These are phyloP conservation scores for Coryphaenoides rupestris DNA, from an alignment of 2,113 vertebrate genomes.

Conservation along the genomic window DNA sequence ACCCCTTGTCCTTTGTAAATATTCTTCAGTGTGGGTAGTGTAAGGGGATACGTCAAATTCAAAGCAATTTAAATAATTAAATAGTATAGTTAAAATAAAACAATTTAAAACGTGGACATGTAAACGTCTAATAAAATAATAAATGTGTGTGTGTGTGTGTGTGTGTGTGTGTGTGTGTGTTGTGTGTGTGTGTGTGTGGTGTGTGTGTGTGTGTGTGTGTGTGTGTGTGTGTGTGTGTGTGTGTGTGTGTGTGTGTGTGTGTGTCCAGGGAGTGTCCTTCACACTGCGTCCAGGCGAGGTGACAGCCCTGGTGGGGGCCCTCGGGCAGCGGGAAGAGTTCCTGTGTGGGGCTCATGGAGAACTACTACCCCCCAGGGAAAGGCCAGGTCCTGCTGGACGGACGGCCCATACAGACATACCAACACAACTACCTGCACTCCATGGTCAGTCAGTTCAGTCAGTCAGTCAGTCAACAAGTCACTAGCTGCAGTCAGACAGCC, in stretches of 20 bases:
- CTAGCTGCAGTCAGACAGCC: too few species aligned
- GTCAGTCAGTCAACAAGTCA: too few species aligned
- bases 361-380: conserved; percentile 86
- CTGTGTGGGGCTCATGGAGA: conserved; percentile 90
- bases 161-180: not conserved
- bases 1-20: too few species aligned
- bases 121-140: too few species aligned
- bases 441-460: conserved; percentile 68
- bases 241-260: not conserved
- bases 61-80: too few species aligned
- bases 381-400: conserved; percentile 91
- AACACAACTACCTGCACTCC: conserved; percentile 89
- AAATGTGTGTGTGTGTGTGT: not conserved
- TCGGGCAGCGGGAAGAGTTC: conserved; percentile 96
- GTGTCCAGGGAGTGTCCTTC: conserved; percentile 86
- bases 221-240: not conserved
- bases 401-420: conserved; percentile 76
- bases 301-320: conserved; percentile 89
- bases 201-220: not conserved
- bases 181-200: not conserved
- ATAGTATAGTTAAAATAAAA: too few species aligned
- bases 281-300: conserved; percentile 85
- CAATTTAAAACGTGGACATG: too few species aligned
- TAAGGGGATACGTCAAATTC: not conserved
- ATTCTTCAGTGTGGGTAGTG: too few species aligned